Evolutionary conservation across 2,888 invertebrate genomes (phyloP).

Genomic region (Eupithecia exiguata): DNA sequence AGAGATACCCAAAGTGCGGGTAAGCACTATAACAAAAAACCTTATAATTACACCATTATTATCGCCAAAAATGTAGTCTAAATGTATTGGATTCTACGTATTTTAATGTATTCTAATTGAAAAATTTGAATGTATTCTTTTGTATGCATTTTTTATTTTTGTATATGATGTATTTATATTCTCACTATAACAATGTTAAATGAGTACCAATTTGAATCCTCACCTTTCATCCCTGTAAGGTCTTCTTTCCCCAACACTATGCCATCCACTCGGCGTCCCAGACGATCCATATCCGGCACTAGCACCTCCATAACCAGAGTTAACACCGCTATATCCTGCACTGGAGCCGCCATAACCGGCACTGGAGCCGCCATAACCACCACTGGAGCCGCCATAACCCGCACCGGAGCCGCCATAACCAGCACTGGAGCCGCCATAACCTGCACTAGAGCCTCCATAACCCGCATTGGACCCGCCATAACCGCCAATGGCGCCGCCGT

Average conservation of each 20-base stretch:
- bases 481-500: conserved; percentile 24
- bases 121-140: not conserved
- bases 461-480: conserved; percentile 23
- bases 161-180: too few species aligned
- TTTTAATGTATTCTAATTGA: too few species aligned
- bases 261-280: conserved; percentile 68
- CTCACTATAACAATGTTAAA: not conserved
- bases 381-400: conserved; percentile 8
- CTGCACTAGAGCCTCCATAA: conserved; percentile 16
- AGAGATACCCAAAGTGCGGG: too few species aligned
- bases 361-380: conserved; percentile 10
- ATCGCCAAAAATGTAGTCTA: too few species aligned
- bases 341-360: not conserved
- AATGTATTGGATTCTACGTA: too few species aligned
- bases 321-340: not conserved
- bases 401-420: conserved; percentile 41
- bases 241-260: conserved; percentile 70
- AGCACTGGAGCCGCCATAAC: conserved; percentile 25
- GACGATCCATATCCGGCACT: conserved; percentile 37
- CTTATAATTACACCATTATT: too few species aligned
- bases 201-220: not conserved
- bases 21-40: too few species aligned
- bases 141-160: too few species aligned
- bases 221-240: conserved; percentile 79
- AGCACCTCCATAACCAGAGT: conserved; percentile 20